A percentile compares a stretch with the other conserved stretches of the same genome.
phyloP scores from a whole-genome alignment of 53 echinoderm and acorn worm species.

The Astropecten irregularis region DNA sequence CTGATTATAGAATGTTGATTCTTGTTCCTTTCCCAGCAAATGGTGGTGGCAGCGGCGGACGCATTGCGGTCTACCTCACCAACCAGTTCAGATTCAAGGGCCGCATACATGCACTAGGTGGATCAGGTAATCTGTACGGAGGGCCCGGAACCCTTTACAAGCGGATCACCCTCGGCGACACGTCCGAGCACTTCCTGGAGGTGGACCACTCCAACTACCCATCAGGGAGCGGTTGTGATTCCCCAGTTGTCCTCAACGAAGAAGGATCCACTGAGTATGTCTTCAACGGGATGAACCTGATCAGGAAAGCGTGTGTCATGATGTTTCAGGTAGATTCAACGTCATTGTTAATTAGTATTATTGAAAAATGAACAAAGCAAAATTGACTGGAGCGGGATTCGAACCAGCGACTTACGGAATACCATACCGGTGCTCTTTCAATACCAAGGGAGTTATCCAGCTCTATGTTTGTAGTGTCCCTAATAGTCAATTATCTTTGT shows the following conservation, averaged over 20 bases:
- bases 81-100: conserved; percentile 67
- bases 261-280: conserved; percentile 6
- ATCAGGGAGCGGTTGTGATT: conserved; percentile 5
- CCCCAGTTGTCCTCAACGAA: conserved; percentile 57
- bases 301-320: conserved; percentile 46
- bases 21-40: conserved; percentile 39
- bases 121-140: conserved; percentile 53
- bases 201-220: conserved; percentile 68
- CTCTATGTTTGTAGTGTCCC: too few relatives aligned
- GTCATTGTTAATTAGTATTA: background rate
- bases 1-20: too few relatives aligned
- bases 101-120: conserved; percentile 65
- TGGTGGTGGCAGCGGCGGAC: conserved; percentile 89
- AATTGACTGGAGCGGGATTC: too few relatives aligned
- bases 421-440: too few relatives aligned
- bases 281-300: conserved; percentile 43
- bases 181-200: conserved; percentile 58
- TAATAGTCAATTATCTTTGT: too few relatives aligned
- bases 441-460: too few relatives aligned
- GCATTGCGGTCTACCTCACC: conserved; percentile 68
- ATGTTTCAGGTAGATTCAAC: conserved; percentile 1
- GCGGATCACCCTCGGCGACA: conserved; percentile 49
- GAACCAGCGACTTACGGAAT: too few relatives aligned
- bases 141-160: conserved; percentile 82
- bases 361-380: too few relatives aligned